Conservation (phyloP, 2,888 invertebrate species). For the Melanostoma mellinum region DNA sequence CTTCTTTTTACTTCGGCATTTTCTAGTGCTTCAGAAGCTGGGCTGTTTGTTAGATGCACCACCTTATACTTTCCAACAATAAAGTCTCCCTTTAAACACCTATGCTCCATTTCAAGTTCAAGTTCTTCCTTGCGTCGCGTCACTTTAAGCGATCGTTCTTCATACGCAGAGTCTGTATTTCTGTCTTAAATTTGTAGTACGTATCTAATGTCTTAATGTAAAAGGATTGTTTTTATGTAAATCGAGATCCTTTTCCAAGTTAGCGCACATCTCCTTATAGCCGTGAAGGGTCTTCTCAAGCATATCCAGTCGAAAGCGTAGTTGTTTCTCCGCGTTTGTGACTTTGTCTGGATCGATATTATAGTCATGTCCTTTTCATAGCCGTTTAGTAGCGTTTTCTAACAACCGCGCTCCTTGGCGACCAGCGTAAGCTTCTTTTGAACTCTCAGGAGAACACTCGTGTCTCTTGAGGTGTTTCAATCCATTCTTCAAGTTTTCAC, state of each 20-base stretch:
- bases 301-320: conserved; percentile 87
- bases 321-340: conserved; percentile 81
- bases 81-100: conserved; percentile 84
- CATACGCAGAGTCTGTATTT: conserved; percentile 83
- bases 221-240: conserved; percentile 77
- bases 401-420: conserved; percentile 90
- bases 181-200: conserved; percentile 84
- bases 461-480: conserved; percentile 88
- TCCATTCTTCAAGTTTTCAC: conserved; percentile 84
- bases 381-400: conserved; percentile 89
- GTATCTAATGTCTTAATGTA: conserved; percentile 75
- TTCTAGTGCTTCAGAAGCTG: conserved; percentile 87
- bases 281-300: conserved; percentile 88
- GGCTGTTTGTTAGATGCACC: conserved; percentile 88
- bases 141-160: conserved; percentile 83
- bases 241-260: conserved; percentile 86
- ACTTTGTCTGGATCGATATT: conserved; percentile 76
- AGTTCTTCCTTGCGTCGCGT: conserved; percentile 85
- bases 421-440: conserved; percentile 88
- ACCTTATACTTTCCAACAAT: conserved; percentile 79
- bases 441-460: conserved; percentile 86
- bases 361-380: conserved; percentile 91
- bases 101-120: conserved; percentile 87
- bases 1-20: conserved; percentile 83
- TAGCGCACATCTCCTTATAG: conserved; percentile 88